A percentile compares a stretch with the other conserved stretches of the same genome.
These are phyloP conservation scores for Sarcophilus harrisii DNA, from an alignment of 2,797 vertebrate genomes.

Conservation along the genomic window DNA sequence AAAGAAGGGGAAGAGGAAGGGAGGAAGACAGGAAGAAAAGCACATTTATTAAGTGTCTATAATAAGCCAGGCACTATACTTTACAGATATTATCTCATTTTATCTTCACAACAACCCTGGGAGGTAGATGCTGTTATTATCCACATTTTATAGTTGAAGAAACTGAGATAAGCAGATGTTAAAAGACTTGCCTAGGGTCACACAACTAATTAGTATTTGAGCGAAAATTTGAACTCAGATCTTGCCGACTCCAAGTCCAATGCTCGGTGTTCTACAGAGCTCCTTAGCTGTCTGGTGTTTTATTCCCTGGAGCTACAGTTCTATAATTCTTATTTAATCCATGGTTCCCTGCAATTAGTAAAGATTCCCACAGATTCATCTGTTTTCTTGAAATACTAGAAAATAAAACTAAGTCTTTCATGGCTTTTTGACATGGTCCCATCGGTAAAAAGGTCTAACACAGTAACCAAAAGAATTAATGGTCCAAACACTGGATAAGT, in stretches of 20 bases:
- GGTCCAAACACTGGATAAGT: background rate
- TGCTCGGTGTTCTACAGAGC: background rate
- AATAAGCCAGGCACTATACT: background rate
- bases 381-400: too few relatives aligned
- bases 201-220: background rate
- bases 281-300: too few relatives aligned
- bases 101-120: background rate
- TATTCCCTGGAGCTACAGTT: too few relatives aligned
- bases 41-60: background rate
- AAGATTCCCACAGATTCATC: too few relatives aligned
- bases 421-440: too few relatives aligned
- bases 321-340: too few relatives aligned
- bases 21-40: background rate
- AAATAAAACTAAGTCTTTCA: too few relatives aligned
- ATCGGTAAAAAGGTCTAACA: too few relatives aligned
- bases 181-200: background rate
- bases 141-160: background rate
- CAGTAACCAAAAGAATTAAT: too few relatives aligned
- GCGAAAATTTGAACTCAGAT: background rate
- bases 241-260: background rate
- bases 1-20: background rate
- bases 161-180: background rate
- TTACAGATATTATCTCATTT: background rate
- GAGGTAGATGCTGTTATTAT: background rate
- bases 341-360: too few relatives aligned